Evolutionary conservation across 2,888 invertebrate species (phyloP), one percentile per base, ranked within the genome.

Genomic region (Tachina lurida): DNA sequence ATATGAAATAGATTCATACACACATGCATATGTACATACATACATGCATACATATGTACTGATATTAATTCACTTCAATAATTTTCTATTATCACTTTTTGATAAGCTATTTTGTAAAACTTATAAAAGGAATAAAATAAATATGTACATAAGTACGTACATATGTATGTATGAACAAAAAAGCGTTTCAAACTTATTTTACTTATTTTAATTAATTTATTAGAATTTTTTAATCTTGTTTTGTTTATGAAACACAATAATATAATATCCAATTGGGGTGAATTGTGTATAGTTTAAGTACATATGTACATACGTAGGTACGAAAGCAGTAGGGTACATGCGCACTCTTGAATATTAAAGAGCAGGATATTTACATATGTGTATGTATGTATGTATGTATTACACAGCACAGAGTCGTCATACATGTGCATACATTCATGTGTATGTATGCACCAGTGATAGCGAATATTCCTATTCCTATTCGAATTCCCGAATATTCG

Each of bases 171-270:
- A 62, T n/a, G n/a, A n/a, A n/a, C 17, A 45, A 43, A 13, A 15
- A 19, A 63, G 19, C 19, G 12, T 63, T 63, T 31, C 13, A 58
- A 58, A 58, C 7, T 15, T 58, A 2, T 22, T 54, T 10, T 19
- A 17, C 10, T n/a, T 12, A 10, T 15, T 62, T 62, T 13, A 58
- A 9, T 54, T 52, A 47, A 31, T 76, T 67, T 10, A 62, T 43
- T 49, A 8, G n/a, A 65, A 63, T 56, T 56, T 45, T 65, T 81
- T 52, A 65, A 62, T 62, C 65, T 81, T 74, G 52, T 74, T 81
- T 81, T 81, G 67, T 75, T 81, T 82, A 70, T 82, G 49, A 70
- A 71, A 65, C 43, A 71, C 62, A 63, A 63, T 76, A 81, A 63
- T 68, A 71, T 63, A 70, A 82, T 63, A 71, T 82, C 63, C 70